Conservation (phyloP, 2,888 invertebrate genomes). For the Priocnemis perturbator region DNA sequence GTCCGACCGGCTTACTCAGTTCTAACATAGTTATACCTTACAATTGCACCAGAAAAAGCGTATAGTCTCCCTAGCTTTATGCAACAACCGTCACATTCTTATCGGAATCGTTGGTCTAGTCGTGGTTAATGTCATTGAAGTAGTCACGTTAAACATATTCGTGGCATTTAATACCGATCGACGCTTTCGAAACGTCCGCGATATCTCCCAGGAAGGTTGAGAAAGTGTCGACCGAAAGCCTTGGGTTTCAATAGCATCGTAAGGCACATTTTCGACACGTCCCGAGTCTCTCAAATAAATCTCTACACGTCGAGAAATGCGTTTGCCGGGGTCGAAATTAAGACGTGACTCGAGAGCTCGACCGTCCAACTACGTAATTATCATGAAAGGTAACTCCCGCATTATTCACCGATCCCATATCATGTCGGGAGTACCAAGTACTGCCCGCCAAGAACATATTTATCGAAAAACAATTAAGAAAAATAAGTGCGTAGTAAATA, state of each 20-base stretch:
- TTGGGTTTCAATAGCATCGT: conserved; percentile 58
- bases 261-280: conserved; percentile 66
- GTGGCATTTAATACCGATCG: conserved; percentile 13
- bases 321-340: conserved; percentile 43
- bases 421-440: no score
- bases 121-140: conserved; percentile 1
- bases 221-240: conserved; percentile 28
- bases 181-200: conserved; percentile 16
- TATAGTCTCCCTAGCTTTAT: conserved; percentile 19
- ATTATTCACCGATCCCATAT: no score
- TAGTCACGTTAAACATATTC: not conserved
- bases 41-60: conserved; percentile 48
- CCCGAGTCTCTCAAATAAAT: conserved; percentile 43
- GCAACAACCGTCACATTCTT: conserved; percentile 12
- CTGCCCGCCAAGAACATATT: no score
- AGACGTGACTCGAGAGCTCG: conserved; percentile 47
- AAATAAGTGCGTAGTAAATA: no score
- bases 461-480: no score
- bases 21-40: conserved; percentile 31
- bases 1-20: conserved; percentile 19
- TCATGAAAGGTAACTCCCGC: conserved; percentile 46
- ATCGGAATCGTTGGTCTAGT: conserved; percentile 21
- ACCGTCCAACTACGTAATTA: conserved; percentile 32
- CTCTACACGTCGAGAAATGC: conserved; percentile 30
- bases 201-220: not conserved